Percentiles rank a stretch among this genome's conserved stretches.
Evolutionary conservation across 2,797 vertebrate species (phyloP).

Genomic region (Leptoclinus maculatus): DNA sequence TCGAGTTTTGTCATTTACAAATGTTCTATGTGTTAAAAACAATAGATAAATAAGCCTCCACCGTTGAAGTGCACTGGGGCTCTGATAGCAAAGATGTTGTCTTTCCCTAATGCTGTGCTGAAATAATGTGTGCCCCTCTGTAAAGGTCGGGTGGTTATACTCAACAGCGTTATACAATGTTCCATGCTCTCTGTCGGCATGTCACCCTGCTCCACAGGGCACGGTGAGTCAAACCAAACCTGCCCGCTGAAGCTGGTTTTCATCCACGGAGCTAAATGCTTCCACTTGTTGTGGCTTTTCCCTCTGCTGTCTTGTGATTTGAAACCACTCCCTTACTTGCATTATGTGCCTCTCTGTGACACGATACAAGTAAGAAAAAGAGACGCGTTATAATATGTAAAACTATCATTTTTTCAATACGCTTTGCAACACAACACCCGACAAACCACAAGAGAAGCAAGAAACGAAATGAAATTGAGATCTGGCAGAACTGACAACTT

Average conservation of each 20-base stretch:
- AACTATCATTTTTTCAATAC: slow-evolving; percentile 53
- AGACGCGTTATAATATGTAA: slow-evolving; percentile 27
- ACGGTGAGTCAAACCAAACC: slow-evolving; percentile 10
- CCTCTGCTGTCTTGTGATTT: slow-evolving; percentile 12
- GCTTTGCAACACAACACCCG: slow-evolving; percentile 42
- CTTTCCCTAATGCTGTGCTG: background rate
- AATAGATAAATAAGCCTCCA: background rate
- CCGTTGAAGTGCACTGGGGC: background rate
- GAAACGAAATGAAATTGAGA: slow-evolving; percentile 64
- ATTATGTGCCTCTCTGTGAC: slow-evolving; percentile 13
- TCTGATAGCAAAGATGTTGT: background rate
- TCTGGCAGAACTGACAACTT: slow-evolving; percentile 49
- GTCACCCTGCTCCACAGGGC: slow-evolving; percentile 2
- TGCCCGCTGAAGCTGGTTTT: background rate
- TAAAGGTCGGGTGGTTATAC: background rate
- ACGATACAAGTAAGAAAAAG: slow-evolving; percentile 23
- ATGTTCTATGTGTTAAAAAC: background rate
- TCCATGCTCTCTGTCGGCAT: background rate
- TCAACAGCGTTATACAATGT: background rate
- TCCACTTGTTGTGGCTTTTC: slow-evolving; percentile 19
- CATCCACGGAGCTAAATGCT: slow-evolving; percentile 8
- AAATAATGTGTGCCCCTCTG: background rate
- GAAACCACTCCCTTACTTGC: slow-evolving; percentile 37
- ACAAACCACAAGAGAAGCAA: slow-evolving; percentile 56
- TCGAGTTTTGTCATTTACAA: background rate